Evolutionary conservation across 2,888 invertebrate genomes (phyloP).

Genomic region (Andrena hattorfiana): DNA sequence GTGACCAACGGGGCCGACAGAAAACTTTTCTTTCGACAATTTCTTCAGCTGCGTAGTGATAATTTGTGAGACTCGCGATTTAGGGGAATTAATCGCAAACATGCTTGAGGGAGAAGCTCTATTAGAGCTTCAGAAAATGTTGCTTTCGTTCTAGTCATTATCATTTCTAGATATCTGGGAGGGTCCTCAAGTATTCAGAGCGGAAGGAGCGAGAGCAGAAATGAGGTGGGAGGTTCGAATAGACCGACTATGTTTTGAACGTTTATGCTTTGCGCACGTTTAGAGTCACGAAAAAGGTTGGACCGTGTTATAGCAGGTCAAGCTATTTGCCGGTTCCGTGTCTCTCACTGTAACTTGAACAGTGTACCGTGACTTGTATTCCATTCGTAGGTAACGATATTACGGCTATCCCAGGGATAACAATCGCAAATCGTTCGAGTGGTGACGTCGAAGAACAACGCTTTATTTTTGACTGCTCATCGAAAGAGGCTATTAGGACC

Average conservation of each 20-base stretch:
- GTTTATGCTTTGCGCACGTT: conserved; percentile 1
- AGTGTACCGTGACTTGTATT: not conserved
- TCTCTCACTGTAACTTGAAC: conserved; percentile 9
- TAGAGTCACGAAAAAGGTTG: conserved; percentile 35
- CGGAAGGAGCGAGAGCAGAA: no score
- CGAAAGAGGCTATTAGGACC: conserved; percentile 36
- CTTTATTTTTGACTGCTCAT: not conserved
- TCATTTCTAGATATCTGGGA: no score
- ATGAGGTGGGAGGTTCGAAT: no score
- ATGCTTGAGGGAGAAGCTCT: not conserved
- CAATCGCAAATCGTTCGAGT: not conserved
- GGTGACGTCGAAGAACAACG: not conserved
- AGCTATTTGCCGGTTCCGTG: not conserved
- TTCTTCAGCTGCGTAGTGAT: not conserved
- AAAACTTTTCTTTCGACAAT: not conserved
- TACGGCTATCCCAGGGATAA: conserved; percentile 42
- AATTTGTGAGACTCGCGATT: not conserved
- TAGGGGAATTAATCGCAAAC: not conserved
- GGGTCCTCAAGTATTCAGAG: no score
- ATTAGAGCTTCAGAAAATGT: not conserved
- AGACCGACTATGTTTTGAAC: no score
- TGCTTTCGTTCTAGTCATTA: not conserved
- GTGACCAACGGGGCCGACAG: conserved; percentile 41
- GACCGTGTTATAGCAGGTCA: conserved; percentile 14
- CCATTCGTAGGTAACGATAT: not conserved